Evolutionary conservation across 2,113 vertebrate species (phyloP), one percentile per base, ranked within the genome.

Genomic region (Rhinoderma darwinii): DNA sequence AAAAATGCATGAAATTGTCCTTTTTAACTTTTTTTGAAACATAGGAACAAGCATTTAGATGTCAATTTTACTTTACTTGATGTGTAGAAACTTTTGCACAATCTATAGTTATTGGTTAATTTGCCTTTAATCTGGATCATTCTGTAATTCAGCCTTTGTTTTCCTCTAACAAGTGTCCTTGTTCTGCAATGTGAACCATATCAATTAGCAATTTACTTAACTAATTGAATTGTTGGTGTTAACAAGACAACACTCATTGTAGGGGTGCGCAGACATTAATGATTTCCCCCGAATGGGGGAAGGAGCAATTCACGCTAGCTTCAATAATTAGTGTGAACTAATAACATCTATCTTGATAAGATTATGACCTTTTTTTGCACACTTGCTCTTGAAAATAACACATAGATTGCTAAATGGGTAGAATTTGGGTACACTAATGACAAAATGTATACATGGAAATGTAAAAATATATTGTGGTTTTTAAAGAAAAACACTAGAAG

Each of bases 141-240:
- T 4, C 5, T 41, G 18, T 15, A 59, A 59, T 80, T 41, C 5
- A 37, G 25, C 77, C 20, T 44, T 32, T 66, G 39, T 63, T 82
- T 68, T 14, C 39, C 10, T 50, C 27, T 27, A 68, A n/a, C 27
- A 82, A 68, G 41, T 50, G 61, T 68, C 61, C 27, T 50, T 61
- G 50, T n/a, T 68, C 8, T 81, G 56, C 37, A 61, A 43, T 61
- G 61, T 82, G 80, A 82, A 68, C 61, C 59, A 82, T 41, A 68
- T 82, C 41, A 82, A 82, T 82, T 82, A 82, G 27, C 61, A 82
- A 27, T 22, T 47, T 50, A 18, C 43, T 61, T 82, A 82, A 82
- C 68, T 68, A 82, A 82, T 68, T 68, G 59, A 68, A 68, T 68
- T 82, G 61, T 82, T 82, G 47, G 17, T 66, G 80, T 82, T 82